Base-by-base conservation (phyloP, 2,797 vertebrate species). In the Cephalopachus bancanus region DNA sequence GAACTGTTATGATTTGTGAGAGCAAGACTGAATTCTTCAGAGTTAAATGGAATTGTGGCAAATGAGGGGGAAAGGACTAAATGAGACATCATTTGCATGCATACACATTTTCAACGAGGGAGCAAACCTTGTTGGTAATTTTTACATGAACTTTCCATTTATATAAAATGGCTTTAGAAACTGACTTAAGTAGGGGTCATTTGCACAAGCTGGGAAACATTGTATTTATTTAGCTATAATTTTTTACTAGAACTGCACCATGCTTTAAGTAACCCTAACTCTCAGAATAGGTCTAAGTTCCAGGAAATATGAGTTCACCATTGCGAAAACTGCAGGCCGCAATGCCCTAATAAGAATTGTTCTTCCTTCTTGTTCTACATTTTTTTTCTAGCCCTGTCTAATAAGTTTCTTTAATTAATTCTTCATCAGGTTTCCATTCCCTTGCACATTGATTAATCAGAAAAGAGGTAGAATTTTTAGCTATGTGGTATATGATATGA, bases 51-150 rank as follows among this genome's bases (percentile, higher is more conserved):
- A 81, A 90, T 86, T 95, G 89, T 96, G 60, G 33, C 95, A 97
- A 97, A 97, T 94, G 96, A 98, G 85, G 79, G 93, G 75, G 60
- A 95, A 97, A 97, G 81, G 33, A 94, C 59, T 44, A 69, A 97
- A 95, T 89, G 78, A 96, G 81, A 55, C 78, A 81, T 75, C 28
- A 67, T 97, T 98, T 91, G 62, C 24, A 30, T 71, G 67, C 51
- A 65, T 89, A 76, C 91, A 84, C 62, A 83, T 94, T 96, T 97
- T 94, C 89, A 90, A 24, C 44, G 80, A 95, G 75, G 86, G 67
- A 97, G 83, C 90, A 55, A 62, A 79, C 69, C 93, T 92, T 65
- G 83, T 72, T 84, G 75, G 78, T 96, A 79, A 94, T 86, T 92
- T 88, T 95, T 85, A 72, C 51, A 49, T 67, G 53, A 93, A 64